Base-by-base conservation (phyloP, 2,797 vertebrate species). In the Podarcis lilfordi region DNA sequence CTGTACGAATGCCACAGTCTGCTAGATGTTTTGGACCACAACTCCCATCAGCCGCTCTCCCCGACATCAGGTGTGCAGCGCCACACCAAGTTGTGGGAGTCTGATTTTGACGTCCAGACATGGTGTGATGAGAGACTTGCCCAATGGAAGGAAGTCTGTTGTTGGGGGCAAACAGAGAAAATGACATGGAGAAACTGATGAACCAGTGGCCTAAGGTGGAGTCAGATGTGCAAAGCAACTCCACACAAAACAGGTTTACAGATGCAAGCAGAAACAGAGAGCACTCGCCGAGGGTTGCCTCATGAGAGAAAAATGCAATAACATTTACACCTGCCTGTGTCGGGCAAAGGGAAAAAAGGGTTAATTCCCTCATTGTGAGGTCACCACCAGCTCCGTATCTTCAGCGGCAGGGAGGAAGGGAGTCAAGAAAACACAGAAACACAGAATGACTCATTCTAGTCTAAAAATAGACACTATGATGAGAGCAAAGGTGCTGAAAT, bases 141-240 rank as follows among this genome's bases (percentile, higher is more conserved):
- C 50, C 50, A 50, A 13, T 3, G 45, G 19, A 4, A 25, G 7
- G 40, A 78, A 45, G 82, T 88, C 6, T 74, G 8, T 13, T 89
- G 89, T 86, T 17, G 80, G 2, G 15, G 25, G 19, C 50, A 77
- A 69, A 69, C 66, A 69, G 21, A 27, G n/a, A 37, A 64, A 19
- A 83, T 10, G n/a, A 90, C 87, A 50, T 9, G 27, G 87, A 88
- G 88, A 91, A 89, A 80, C 71, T 76, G 1, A 3, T 83, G 81
- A 43, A 59, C 0, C 0, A 35, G 86, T 85, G 61, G 50, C 43
- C 75, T 80, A 66, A 5, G 29, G 83, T 32, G 45, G 80, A 59
- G 90, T 50, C 64, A 86, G 84, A 64, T 74, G 5, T 43, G 80
- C 72, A 13, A 89, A 87, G 78, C 5, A 79, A 79, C 3, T 69